Percentiles rank a stretch among this genome's conserved stretches.
phyloP scores from a whole-genome alignment of 1,140 invertebrate species.

The Propsilocerus akamusi region DNA sequence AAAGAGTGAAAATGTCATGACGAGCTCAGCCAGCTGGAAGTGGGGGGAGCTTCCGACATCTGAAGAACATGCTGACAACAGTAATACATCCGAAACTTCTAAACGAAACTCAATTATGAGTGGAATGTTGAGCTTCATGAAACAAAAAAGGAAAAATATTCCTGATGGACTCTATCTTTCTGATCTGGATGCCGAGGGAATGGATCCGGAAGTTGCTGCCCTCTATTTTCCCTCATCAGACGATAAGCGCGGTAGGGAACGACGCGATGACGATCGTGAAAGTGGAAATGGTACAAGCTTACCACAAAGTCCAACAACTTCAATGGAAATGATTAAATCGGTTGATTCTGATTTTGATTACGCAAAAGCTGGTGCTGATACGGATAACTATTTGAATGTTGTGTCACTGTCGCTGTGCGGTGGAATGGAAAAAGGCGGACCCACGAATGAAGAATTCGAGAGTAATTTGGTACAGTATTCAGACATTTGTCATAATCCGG shows the following conservation, averaged over 20 bases:
- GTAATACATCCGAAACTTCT: conserved; percentile 18
- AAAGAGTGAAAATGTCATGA: conserved; percentile 27
- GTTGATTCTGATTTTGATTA: conserved; percentile 70
- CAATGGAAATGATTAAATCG: conserved; percentile 47
- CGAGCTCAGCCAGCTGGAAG: conserved; percentile 54
- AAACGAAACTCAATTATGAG: conserved; percentile 60
- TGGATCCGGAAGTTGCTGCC: conserved; percentile 78
- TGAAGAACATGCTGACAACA: conserved; percentile 14
- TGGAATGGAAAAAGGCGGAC: conserved; percentile 38
- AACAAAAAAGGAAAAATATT: conserved; percentile 52
- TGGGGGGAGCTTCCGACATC: conserved; percentile 87
- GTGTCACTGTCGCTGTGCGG: conserved; percentile 65
- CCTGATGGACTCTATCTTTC: conserved; percentile 82
- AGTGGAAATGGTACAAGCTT: conserved; percentile 87
- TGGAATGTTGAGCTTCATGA: conserved; percentile 87
- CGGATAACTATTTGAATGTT: conserved; percentile 28
- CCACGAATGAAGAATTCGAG: conserved; percentile 48
- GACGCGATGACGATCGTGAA: conserved; percentile 78
- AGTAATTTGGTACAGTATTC: conserved; percentile 41
- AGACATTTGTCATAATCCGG: conserved; percentile 53
- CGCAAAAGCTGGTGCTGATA: conserved; percentile 36
- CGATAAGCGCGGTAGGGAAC: neutral
- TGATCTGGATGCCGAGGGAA: conserved; percentile 69
- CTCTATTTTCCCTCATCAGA: conserved; percentile 60
- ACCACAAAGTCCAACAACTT: conserved; percentile 75